Base-by-base conservation (phyloP, 2,888 invertebrate genomes). In the Trichogramma dendrolimi region DNA sequence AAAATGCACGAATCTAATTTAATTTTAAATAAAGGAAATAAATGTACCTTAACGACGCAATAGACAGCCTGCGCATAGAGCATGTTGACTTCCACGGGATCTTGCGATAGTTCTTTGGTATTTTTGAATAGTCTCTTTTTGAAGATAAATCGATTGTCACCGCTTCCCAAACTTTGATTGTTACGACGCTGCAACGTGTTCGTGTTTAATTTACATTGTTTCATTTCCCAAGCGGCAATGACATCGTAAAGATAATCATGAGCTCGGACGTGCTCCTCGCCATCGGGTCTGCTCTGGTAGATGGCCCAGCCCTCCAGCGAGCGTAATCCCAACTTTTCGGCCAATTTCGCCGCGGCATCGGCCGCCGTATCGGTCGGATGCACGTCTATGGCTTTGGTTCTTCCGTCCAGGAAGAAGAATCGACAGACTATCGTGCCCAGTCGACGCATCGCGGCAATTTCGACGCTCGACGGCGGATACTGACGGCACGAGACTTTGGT, bases 31-130 rank as follows among this genome's bases (percentile, higher is more conserved):
- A 7, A 52, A 52, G 6, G 11, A 40, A 6, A 52, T 38, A 27
- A 40, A 41, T 67, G 67, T 82, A 94, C 94, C 86, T 94, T 94
- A 4, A 96, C 96, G 54, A 96, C 94, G 75, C 91, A 91, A 73
- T 96, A 91, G 6, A 96, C 96, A 61, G 95, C 96, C 81, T 96
- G 96, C 40, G 96, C 93, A 79, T 95, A 96, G 4, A 96, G 82
- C 76, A 96, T 85, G 72, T 93, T 94, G 10, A 96, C 92, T 81
- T 96, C 96, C 0, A 96, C 92, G 0, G 96, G 95, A 81, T 96
- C 96, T 80, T 94, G 94, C 6, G 94, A 94, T 58, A 96, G 83
- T 79, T 95, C 94, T 47, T 93, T 85, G 0, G 91, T 91, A 67
- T 91, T 90, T 71, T 91, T 88, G 81, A 95, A 96, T 57, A 96